These are phyloP conservation scores for Callospermophilus lateralis DNA, from an alignment of 2,113 vertebrate species.

Conservation along the genomic window DNA sequence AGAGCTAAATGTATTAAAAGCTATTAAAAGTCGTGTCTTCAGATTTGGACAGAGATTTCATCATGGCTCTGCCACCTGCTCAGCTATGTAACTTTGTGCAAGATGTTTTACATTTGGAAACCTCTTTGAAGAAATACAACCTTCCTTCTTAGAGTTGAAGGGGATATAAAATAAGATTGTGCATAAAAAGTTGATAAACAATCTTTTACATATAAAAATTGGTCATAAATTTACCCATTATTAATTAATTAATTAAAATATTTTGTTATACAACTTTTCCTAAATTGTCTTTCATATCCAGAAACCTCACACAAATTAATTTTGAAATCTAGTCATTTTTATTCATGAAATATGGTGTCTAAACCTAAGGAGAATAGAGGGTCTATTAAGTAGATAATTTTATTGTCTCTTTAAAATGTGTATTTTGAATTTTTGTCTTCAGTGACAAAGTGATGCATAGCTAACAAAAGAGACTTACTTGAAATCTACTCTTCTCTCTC, in stretches of 20 bases:
- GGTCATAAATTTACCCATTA: background rate
- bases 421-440: background rate
- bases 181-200: background rate
- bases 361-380: background rate
- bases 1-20: background rate
- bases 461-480: background rate
- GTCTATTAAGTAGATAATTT: background rate
- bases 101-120: slow-evolving; percentile 29
- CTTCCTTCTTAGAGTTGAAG: background rate
- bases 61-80: background rate
- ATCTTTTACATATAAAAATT: background rate
- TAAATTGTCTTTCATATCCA: background rate
- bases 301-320: background rate
- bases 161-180: slow-evolving; percentile 26
- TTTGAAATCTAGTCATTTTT: background rate
- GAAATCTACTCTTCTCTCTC: background rate
- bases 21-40: slow-evolving; percentile 29
- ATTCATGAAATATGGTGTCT: background rate
- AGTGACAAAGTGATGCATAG: slow-evolving; percentile 19
- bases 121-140: background rate
- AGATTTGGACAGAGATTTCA: background rate
- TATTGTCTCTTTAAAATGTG: background rate
- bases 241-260: slow-evolving; percentile 1
- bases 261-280: background rate
- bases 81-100: background rate